Evolutionary conservation across 2,888 invertebrate genomes (phyloP).

Genomic region (Meta bourneti): DNA sequence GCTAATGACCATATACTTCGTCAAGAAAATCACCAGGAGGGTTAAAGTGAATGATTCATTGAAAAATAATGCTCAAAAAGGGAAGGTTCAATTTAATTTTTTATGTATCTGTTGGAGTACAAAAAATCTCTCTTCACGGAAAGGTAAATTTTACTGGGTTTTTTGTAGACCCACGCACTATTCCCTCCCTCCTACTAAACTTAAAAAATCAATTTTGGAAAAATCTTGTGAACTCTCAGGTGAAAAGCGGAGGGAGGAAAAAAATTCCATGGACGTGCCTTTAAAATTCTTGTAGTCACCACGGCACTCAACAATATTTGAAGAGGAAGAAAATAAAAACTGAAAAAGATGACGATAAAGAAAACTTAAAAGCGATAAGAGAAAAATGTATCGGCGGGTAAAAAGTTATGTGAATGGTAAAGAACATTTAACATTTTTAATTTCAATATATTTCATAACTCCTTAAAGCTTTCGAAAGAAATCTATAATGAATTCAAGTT

Average conservation of each 20-base stretch:
- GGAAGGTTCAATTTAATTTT: too few relatives aligned
- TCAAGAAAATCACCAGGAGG: too few relatives aligned
- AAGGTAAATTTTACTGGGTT: too few relatives aligned
- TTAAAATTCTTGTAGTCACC: constrained; percentile 40
- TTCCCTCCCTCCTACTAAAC: too few relatives aligned
- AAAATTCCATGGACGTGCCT: constrained; percentile 48
- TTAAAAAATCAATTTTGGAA: constrained; percentile 14
- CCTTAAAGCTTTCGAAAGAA: too few relatives aligned
- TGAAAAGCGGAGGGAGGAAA: neutral
- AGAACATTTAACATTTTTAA: neutral
- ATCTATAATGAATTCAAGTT: too few relatives aligned
- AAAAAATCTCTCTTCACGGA: too few relatives aligned
- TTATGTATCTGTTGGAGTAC: too few relatives aligned
- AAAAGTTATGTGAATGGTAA: neutral
- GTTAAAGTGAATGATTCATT: too few relatives aligned
- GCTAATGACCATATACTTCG: too few relatives aligned
- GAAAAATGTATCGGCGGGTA: neutral
- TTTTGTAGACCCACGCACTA: too few relatives aligned
- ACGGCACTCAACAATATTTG: constrained; percentile 65
- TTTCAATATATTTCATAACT: neutral
- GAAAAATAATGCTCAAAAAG: too few relatives aligned
- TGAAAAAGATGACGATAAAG: neutral
- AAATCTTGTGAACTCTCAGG: neutral
- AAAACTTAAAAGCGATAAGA: neutral
- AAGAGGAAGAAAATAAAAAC: neutral